Conservation (phyloP, 2,113 vertebrate species). For the Cardinalis cardinalis region DNA sequence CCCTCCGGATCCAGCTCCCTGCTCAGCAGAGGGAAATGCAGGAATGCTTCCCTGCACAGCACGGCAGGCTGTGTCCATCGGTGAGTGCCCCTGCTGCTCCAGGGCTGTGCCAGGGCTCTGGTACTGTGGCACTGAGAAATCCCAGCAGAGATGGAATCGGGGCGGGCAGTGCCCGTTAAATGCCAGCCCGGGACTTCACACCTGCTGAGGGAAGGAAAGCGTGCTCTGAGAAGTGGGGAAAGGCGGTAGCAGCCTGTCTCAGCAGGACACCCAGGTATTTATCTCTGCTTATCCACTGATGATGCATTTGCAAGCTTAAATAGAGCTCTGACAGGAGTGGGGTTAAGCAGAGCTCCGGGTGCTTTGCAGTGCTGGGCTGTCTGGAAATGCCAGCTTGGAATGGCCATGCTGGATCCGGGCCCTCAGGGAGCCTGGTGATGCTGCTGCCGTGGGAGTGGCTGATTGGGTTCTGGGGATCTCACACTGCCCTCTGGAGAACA, state of each 20-base stretch:
- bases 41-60: neutral
- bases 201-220: neutral
- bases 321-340: neutral
- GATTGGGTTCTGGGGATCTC: neutral
- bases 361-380: neutral
- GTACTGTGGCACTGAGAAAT: neutral
- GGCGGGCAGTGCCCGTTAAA: neutral
- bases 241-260: neutral
- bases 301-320: conserved; percentile 11
- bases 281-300: neutral
- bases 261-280: neutral
- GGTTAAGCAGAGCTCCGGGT: neutral
- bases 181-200: neutral
- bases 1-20: rapidly evolving
- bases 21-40: neutral
- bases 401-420: rapidly evolving
- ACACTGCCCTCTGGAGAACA: neutral
- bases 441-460: rapidly evolving
- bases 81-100: neutral
- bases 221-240: neutral
- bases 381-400: neutral
- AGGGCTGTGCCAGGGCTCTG: neutral
- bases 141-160: neutral
- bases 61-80: rapidly evolving
- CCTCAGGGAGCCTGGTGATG: neutral